Conservation (phyloP, 2,113 vertebrate species). For the Aptenodytes patagonicus region DNA sequence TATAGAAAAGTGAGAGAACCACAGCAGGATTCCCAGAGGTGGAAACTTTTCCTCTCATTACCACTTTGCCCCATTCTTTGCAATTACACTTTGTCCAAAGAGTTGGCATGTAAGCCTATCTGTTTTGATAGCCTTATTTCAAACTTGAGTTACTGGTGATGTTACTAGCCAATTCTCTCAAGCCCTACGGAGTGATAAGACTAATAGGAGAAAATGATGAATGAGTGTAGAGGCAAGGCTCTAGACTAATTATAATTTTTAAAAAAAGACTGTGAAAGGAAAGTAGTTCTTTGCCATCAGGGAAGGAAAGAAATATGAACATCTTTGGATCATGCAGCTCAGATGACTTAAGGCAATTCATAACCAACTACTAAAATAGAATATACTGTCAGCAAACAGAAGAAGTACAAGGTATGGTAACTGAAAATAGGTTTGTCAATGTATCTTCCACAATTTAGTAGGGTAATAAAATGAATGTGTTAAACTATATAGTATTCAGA, state of each 20-base stretch:
- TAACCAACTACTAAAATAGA: conserved; percentile 55
- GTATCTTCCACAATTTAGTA: conserved; percentile 54
- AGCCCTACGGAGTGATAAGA: background rate
- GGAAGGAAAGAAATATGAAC: conserved; percentile 46
- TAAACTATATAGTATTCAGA: conserved; percentile 56
- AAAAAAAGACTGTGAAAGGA: background rate
- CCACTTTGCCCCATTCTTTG: background rate
- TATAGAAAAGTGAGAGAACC: background rate
- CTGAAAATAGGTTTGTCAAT: conserved; percentile 20
- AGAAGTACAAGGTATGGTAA: conserved; percentile 9
- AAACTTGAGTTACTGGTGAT: conserved; percentile 29
- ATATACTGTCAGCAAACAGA: conserved; percentile 56
- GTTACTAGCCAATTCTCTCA: conserved; percentile 32
- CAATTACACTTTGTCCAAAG: conserved; percentile 25
- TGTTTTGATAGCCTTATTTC: conserved; percentile 61
- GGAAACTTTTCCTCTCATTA: background rate
- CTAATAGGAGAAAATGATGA: conserved; percentile 47
- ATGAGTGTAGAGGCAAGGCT: conserved; percentile 9
- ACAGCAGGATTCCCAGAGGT: background rate
- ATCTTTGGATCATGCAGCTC: conserved; percentile 38
- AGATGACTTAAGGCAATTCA: conserved; percentile 63
- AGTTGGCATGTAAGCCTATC: background rate
- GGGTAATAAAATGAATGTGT: conserved; percentile 42
- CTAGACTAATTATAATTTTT: conserved; percentile 56
- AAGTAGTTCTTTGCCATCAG: conserved; percentile 30